phyloP scores from a whole-genome alignment of 2,113 vertebrate genomes.

The Thryonomys swinderianus region DNA sequence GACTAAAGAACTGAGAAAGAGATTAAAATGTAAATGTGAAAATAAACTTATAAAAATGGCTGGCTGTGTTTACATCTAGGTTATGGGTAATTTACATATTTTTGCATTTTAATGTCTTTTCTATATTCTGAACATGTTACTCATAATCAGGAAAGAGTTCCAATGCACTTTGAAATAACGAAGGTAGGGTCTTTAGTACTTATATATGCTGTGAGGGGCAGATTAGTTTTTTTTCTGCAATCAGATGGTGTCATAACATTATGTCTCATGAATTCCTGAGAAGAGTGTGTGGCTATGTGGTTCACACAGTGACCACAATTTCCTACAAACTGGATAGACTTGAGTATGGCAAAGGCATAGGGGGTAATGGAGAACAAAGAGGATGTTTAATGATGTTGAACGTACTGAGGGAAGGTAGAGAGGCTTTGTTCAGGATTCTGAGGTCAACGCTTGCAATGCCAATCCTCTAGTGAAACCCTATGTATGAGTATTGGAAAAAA shows the following conservation, averaged over 20 bases:
- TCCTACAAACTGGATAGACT: not conserved
- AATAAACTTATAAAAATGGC: constrained; percentile 10
- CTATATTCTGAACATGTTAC: not conserved
- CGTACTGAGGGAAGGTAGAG: not conserved
- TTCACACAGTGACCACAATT: not conserved
- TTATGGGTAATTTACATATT: constrained; percentile 16
- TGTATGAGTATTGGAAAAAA: not conserved
- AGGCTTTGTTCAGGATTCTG: not conserved
- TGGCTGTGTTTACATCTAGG: not conserved
- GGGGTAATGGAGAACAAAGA: not conserved
- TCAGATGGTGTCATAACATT: not conserved
- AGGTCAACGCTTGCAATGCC: not conserved
- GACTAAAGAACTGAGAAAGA: constrained; percentile 12
- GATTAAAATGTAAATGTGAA: constrained; percentile 59
- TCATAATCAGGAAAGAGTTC: constrained; percentile 13
- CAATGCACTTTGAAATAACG: constrained; percentile 49
- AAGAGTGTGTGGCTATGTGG: not conserved
- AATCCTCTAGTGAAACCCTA: not conserved
- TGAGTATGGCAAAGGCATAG: not conserved
- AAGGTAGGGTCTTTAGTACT: not conserved
- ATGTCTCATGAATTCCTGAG: not conserved
- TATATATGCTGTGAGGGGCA: not conserved
- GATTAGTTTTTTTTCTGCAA: not conserved
- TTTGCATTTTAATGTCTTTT: constrained; percentile 30
- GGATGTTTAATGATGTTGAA: not conserved